Percentiles rank a stretch among this genome's conserved stretches.
Evolutionary conservation across 2,113 vertebrate species (phyloP).

Genomic region (Channa maculata): DNA sequence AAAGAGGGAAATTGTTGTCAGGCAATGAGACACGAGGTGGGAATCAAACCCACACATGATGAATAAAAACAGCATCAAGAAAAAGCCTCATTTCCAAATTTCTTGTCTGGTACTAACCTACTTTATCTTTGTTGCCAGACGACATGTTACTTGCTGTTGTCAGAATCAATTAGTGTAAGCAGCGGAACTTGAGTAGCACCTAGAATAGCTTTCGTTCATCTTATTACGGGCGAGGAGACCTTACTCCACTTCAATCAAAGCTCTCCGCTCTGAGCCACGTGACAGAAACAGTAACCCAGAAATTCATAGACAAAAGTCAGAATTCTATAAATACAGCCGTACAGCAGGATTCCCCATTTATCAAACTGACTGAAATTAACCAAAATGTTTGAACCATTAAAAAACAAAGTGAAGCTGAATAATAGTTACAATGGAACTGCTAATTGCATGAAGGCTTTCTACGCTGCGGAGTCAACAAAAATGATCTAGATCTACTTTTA

Average conservation of each 20-base stretch:
- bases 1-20: neutral
- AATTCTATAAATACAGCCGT: neutral
- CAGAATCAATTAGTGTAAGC: conserved; percentile 72
- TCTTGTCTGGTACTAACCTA: conserved; percentile 61
- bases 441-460: no score
- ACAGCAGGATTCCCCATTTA: no score
- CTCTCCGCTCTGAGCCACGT: neutral
- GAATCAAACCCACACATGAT: conserved; percentile 6
- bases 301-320: neutral
- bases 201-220: conserved; percentile 59
- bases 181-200: conserved; percentile 37
- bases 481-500: no score
- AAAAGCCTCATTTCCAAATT: conserved; percentile 2
- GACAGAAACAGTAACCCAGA: neutral
- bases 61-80: neutral
- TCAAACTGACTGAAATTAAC: no score
- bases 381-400: no score
- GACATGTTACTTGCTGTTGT: conserved; percentile 56
- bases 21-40: neutral
- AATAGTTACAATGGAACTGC: no score
- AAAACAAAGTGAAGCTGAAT: no score
- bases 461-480: no score
- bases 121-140: conserved; percentile 55
- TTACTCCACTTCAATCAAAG: conserved; percentile 6
- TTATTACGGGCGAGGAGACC: conserved; percentile 29